Percentiles rank a stretch among this genome's conserved stretches.
Evolutionary conservation across 2,797 vertebrate species (phyloP).

Genomic region (Tragelaphus oryx): DNA sequence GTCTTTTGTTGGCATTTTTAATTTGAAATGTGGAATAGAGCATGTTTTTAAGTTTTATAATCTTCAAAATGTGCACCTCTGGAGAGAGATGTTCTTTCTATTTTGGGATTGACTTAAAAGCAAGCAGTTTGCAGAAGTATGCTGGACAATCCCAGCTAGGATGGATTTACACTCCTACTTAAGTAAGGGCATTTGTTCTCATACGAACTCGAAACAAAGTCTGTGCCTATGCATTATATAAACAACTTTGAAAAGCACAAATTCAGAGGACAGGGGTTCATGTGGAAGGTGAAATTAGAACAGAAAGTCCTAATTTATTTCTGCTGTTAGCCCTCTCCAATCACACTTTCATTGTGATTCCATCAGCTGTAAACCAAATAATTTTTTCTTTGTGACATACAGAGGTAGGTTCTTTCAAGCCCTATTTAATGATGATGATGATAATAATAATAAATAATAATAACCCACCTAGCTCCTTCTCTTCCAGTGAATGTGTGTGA

Average conservation of each 20-base stretch:
- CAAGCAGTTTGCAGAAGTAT: not conserved
- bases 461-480: not conserved
- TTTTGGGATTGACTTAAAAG: slow-evolving; percentile 22
- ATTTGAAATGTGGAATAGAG: slow-evolving; percentile 24
- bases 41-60: slow-evolving; percentile 23
- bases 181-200: slow-evolving; percentile 34
- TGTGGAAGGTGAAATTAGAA: slow-evolving; percentile 34
- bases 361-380: not conserved
- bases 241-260: slow-evolving; percentile 41
- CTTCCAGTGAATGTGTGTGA: not conserved
- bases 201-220: slow-evolving; percentile 46
- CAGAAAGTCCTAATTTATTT: slow-evolving; percentile 43
- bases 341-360: slow-evolving; percentile 27
- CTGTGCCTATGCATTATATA: slow-evolving; percentile 16
- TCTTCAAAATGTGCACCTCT: slow-evolving; percentile 28
- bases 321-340: slow-evolving; percentile 12
- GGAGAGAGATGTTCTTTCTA: not conserved
- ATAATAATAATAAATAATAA: not conserved
- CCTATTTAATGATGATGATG: not conserved
- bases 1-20: slow-evolving; percentile 30
- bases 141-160: not conserved
- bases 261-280: not conserved
- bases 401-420: not conserved
- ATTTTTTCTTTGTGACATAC: not conserved
- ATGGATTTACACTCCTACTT: not conserved